These are phyloP conservation scores for Psophia crepitans DNA, from an alignment of 2,113 vertebrate genomes.

Conservation along the genomic window DNA sequence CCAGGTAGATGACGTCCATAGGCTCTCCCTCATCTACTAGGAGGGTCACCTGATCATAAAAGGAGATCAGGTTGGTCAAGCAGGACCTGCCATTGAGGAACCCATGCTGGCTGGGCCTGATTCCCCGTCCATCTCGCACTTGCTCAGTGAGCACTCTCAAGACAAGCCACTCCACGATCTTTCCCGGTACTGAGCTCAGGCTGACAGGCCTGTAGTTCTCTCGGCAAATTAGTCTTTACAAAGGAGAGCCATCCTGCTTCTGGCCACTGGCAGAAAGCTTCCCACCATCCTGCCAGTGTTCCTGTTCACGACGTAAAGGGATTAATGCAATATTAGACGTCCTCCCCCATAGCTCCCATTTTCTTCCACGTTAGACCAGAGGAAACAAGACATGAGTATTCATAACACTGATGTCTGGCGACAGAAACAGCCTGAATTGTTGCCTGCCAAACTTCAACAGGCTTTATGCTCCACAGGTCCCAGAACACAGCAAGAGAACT, in stretches of 20 bases:
- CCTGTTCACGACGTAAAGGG: neutral
- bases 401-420: neutral
- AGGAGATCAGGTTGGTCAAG: too few species aligned
- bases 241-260: neutral
- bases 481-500: neutral
- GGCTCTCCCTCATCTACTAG: too few species aligned
- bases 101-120: too few species aligned
- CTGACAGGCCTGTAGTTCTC: too few species aligned
- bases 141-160: too few species aligned
- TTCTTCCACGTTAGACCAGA: neutral
- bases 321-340: neutral
- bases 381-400: neutral
- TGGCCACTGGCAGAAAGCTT: neutral
- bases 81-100: too few species aligned
- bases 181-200: too few species aligned
- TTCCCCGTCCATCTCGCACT: too few species aligned
- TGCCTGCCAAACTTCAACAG: neutral
- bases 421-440: neutral
- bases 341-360: neutral
- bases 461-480: neutral
- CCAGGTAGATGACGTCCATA: too few species aligned
- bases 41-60: too few species aligned
- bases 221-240: neutral
- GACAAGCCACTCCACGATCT: too few species aligned
- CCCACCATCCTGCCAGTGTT: neutral